Percentiles rank a stretch among this genome's conserved stretches.
phyloP scores from a whole-genome alignment of 2,888 invertebrate genomes.

The Formica aserva region DNA sequence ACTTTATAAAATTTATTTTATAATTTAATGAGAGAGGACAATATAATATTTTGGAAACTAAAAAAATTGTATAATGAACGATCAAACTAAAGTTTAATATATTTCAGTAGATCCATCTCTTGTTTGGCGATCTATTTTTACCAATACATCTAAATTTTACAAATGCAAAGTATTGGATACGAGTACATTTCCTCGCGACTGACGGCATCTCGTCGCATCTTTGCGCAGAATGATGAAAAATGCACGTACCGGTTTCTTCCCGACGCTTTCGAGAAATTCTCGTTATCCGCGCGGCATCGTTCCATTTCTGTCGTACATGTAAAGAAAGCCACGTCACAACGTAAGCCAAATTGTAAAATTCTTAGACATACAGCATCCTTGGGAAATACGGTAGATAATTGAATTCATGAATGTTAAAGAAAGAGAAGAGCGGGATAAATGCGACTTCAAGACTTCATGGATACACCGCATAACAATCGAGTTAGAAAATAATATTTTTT shows the following conservation, averaged over 20 bases:
- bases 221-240: constrained; percentile 38
- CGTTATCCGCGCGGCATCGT: constrained; percentile 32
- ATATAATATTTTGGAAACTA: neutral
- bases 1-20: neutral
- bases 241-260: constrained; percentile 38
- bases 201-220: constrained; percentile 16
- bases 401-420: constrained; percentile 62
- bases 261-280: constrained; percentile 40
- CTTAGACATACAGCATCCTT: constrained; percentile 57
- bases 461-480: neutral
- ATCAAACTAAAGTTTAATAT: constrained; percentile 2
- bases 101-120: neutral
- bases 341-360: constrained; percentile 59
- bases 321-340: constrained; percentile 19
- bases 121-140: neutral
- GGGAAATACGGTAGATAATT: constrained; percentile 58
- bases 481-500: neutral
- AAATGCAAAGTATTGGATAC: constrained; percentile 25
- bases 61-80: neutral
- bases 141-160: neutral
- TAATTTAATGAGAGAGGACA: neutral
- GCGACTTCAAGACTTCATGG: constrained; percentile 5
- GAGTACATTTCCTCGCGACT: constrained; percentile 16
- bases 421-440: constrained; percentile 12
- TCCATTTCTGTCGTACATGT: constrained; percentile 34